Percentiles rank a stretch among this genome's conserved stretches.
Evolutionary conservation across 2,113 vertebrate species (phyloP).

Genomic region (Symphodus melops): DNA sequence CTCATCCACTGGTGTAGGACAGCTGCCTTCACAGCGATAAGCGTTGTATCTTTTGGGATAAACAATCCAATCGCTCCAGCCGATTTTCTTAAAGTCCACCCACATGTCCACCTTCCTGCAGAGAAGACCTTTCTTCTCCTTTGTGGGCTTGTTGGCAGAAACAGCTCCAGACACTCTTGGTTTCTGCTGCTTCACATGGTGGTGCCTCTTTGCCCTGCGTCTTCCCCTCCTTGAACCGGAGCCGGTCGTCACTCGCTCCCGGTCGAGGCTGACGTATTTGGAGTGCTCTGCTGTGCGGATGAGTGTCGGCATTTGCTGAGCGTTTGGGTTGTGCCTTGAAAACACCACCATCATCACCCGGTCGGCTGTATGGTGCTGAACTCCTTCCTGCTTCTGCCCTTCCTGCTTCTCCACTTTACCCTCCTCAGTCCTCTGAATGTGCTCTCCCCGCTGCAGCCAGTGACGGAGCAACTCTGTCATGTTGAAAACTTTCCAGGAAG

Average conservation of each 20-base stretch:
- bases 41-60: slow-evolving; percentile 88
- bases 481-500: slow-evolving; percentile 88
- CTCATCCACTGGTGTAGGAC: slow-evolving; percentile 86
- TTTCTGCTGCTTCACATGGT: slow-evolving; percentile 55
- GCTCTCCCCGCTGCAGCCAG: slow-evolving; percentile 79
- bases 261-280: slow-evolving; percentile 83
- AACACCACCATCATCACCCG: slow-evolving; percentile 88
- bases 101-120: slow-evolving; percentile 89
- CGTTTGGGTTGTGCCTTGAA: slow-evolving; percentile 70
- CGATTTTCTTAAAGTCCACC: slow-evolving; percentile 89
- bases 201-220: slow-evolving; percentile 68
- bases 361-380: slow-evolving; percentile 60
- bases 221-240: slow-evolving; percentile 1
- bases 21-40: slow-evolving; percentile 88
- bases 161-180: slow-evolving; percentile 33
- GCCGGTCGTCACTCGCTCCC: background rate
- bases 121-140: slow-evolving; percentile 55
- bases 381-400: slow-evolving; percentile 3
- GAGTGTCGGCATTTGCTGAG: slow-evolving; percentile 76
- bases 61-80: slow-evolving; percentile 90
- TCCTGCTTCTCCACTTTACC: background rate
- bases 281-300: slow-evolving; percentile 86
- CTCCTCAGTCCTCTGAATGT: background rate
- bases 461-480: slow-evolving; percentile 81
- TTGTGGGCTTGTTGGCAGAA: background rate